Evolutionary conservation across 2,888 invertebrate species (phyloP), one percentile per base, ranked within the genome.

Genomic region (Aporophyla lueneburgensis): DNA sequence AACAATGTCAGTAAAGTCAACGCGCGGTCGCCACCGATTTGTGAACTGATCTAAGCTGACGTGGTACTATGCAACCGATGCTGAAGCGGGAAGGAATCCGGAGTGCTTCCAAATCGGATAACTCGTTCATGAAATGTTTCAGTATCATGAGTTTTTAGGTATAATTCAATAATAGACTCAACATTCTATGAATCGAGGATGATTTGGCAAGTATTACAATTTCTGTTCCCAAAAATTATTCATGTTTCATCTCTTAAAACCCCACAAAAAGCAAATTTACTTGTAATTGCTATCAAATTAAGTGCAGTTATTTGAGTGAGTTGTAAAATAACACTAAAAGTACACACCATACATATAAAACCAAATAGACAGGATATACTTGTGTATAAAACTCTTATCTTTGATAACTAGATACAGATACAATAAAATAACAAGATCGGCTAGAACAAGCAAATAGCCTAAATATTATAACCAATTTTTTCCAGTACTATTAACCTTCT

Each of bases 1-100:
- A 83, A 84, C 24, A 27, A 59, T 76, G 78, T 78, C 78, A 80
- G 69, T 80, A 68, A 80, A 82, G 79, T 78, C 82, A 75, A 66
- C 59, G 51, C 54, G 27, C 68, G 77, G 74, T 78, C 74, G 62
- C 61, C 76, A 82, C 67, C 76, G 74, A 89, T 88, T 86, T 83
- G 89, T 78, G 83, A 84, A 83, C 84, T 86, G 88, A 90, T 88
- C 88, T 81, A 85, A 81, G 79, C 83, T 84, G 81, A 82, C 88
- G 89, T 86, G 91, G 85, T 90, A 91, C 92, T 91, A 92, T 91
- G 91, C 87, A 85, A 86, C 85, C 87, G 84, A 84, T 78, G 78
- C 73, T 67, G 72, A 67, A 78, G 80, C 78, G 81, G 56, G 67
- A n/a, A 40, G 87, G 88, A 85, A 86, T 87, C 78, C 70, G 77